Base-by-base conservation (phyloP, 2,113 vertebrate species). In the Neogale vison region DNA sequence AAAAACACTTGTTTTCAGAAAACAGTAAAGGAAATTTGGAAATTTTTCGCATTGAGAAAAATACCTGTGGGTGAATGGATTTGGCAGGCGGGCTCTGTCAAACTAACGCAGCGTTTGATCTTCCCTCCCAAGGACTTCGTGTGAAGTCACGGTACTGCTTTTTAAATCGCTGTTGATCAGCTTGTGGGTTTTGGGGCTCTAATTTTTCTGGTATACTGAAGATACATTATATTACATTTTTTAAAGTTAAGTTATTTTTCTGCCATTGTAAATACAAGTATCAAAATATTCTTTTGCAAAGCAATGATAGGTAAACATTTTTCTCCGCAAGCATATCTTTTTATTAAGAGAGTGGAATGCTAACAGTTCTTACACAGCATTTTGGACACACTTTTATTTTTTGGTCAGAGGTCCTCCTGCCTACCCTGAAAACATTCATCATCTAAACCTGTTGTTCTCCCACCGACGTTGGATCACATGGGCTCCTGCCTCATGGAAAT, bases 81-180 rank as follows among this genome's bases (percentile, higher is more conserved):
- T 98, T 99, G 99, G 99, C 99, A 98, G 99, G 99, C 99, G 98
- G 99, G 99, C 98, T 99, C 99, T 99, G 99, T 99, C 99, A 97
- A 96, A 96, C 93, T 93, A 34, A 96, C 97, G 91, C 98, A 98
- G 97, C 97, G 97, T 39, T 97, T 98, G 97, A 97, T 98, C 97
- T 98, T 98, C 98, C 98, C 96, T 98, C 72, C 59, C 59, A 92
- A 98, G 97, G 98, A 97, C 97, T 98, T 97, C 61, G 93, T 89
- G 98, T 95, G 97, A 98, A 97, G 97, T 98, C 98, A 98, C 98
- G 98, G 98, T 98, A 98, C 98, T 98, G 97, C 98, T 98, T 99
- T 98, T 98, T 98, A 97, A 98, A 97, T 98, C 98, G 98, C 99
- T 99, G 99, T 99, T 99, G 99, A 99, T 98, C 99, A 96, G 99